Base-by-base conservation (phyloP, 2,113 vertebrate species). In the Lepus timidus region DNA sequence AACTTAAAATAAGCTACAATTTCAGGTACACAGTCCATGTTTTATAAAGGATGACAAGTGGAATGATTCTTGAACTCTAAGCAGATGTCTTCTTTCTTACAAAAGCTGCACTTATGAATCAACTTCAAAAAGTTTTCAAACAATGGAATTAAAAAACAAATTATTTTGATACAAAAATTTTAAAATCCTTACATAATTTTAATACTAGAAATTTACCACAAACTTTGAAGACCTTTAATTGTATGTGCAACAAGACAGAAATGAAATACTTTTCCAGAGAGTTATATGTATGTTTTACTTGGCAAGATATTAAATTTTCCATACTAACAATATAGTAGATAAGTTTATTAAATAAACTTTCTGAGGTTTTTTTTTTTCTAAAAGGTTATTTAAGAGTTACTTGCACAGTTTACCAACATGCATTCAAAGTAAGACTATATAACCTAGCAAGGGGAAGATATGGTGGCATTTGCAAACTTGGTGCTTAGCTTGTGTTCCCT, bases 231-330 rank as follows among this genome's bases (percentile, higher is more conserved):
- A 44, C 5, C 44, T 44, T 44, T 44, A 7, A 44, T 44, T 44
- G 44, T 44, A 73, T n/a, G 7, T 73, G 29, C 74, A 94, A 67
- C 55, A 95, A 64, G 64, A 93, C 64, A 91, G 33, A 87, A 89
- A 93, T 73, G 33, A 89, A 95, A 95, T 49, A 61, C 67, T 94
- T 91, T 74, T 39, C 80, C 61, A 70, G 22, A 17, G 71, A 71
- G 62, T 94, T 68, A 8, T 11, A 33, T 70, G 33, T 49, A 33
- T 94, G 78, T 96, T 96, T 95, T 91, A 87, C 49, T 96, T 97
- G 96, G 84, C 75, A 96, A 93, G 83, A 70, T 11, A 25, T 92
- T 83, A 85, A 25, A 85, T 92, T 97, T 97, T 96, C 90, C 95
- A 93, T 88, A 76, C 74, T 96, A 73, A 95, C 88, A 78, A 85